Conservation (phyloP, 92 coral and sea anemone species). For the Hydrozoanthus gracilis region DNA sequence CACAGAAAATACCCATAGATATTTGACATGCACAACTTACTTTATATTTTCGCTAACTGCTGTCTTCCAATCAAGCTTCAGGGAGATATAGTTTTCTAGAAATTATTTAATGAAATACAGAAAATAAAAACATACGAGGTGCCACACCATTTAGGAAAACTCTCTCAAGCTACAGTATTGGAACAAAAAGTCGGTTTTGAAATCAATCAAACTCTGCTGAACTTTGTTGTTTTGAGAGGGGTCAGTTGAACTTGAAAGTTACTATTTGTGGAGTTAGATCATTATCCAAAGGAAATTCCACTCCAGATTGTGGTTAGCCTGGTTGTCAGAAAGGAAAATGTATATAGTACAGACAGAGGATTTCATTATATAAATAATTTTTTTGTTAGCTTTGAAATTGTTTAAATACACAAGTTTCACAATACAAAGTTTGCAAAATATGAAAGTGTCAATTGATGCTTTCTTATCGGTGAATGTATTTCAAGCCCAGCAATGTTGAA, state of each 20-base stretch:
- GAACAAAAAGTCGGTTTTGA: too few species aligned
- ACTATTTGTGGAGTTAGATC: background rate
- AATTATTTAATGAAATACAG: too few species aligned
- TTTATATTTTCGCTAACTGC: too few species aligned
- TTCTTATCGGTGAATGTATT: background rate
- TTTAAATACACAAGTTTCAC: background rate
- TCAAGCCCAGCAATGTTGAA: background rate
- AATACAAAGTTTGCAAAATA: background rate
- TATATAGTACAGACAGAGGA: background rate
- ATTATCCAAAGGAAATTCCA: conserved; percentile 12
- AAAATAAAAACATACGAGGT: too few species aligned
- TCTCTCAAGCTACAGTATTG: too few species aligned
- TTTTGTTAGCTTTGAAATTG: background rate
- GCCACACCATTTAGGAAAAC: too few species aligned
- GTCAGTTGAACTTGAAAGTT: background rate
- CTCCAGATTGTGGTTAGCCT: conserved; percentile 16
- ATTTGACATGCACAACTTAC: too few species aligned
- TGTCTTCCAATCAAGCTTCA: too few species aligned
- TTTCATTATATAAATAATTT: background rate
- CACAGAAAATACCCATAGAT: too few species aligned
- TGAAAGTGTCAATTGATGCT: background rate
- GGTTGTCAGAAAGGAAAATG: too few species aligned
- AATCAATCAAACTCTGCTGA: too few species aligned
- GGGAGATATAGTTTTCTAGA: too few species aligned
- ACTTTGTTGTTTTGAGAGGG: background rate